Conservation (phyloP, 2,113 vertebrate species). For the Elanus axillaris region DNA sequence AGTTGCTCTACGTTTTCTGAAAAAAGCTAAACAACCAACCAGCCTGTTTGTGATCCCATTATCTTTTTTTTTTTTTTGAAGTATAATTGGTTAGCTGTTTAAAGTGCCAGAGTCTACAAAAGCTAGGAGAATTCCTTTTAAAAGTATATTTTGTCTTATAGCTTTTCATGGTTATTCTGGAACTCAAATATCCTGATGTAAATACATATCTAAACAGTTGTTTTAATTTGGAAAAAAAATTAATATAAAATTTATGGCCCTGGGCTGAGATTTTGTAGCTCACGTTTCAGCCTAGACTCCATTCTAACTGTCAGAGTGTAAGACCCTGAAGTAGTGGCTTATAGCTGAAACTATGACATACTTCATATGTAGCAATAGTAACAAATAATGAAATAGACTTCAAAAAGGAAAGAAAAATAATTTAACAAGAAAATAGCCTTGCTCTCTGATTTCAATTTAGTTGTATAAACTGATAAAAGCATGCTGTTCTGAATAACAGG, state of each 20-base stretch:
- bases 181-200: neutral
- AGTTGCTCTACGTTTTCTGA: neutral
- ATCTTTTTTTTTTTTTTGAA: neutral
- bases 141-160: neutral
- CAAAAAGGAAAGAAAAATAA: constrained; percentile 1
- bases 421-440: neutral
- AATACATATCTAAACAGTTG: neutral
- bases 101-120: neutral
- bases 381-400: neutral
- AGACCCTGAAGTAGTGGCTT: constrained; percentile 18
- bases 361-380: neutral
- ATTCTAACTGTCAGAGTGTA: constrained; percentile 8
- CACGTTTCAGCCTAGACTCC: constrained; percentile 6
- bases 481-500: neutral
- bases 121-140: neutral
- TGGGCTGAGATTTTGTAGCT: constrained; percentile 29
- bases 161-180: neutral
- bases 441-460: neutral
- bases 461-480: neutral
- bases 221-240: neutral
- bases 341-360: neutral
- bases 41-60: neutral
- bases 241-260: neutral
- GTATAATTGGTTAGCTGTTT: neutral
- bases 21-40: neutral